phyloP scores from a whole-genome alignment of 2,888 invertebrate genomes.

The Troides aeacus region DNA sequence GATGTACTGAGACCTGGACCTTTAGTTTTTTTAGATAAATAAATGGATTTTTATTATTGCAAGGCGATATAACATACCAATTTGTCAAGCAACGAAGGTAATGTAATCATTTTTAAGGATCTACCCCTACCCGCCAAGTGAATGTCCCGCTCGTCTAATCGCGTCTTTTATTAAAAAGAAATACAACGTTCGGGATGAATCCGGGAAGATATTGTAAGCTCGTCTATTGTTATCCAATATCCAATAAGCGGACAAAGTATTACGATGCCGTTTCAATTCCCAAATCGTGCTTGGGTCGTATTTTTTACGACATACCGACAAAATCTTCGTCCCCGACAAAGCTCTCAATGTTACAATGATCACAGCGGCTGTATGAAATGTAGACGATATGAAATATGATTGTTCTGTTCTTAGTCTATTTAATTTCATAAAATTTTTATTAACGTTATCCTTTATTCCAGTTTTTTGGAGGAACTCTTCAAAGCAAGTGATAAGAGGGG shows the following conservation, averaged over 20 bases:
- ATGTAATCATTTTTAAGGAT: not conserved
- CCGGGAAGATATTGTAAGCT: conserved; percentile 16
- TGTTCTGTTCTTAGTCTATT: not conserved
- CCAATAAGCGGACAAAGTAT: conserved; percentile 15
- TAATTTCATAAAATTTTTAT: not conserved
- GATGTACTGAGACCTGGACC: too few relatives aligned
- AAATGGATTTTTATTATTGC: too few relatives aligned
- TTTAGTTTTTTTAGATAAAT: too few relatives aligned
- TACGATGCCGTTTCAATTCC: conserved; percentile 25
- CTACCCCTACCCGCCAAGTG: not conserved
- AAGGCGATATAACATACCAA: too few relatives aligned
- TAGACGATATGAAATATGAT: not conserved
- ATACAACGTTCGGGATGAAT: conserved; percentile 4
- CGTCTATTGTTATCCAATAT: conserved; percentile 26
- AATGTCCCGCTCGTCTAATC: not conserved
- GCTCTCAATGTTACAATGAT: conserved; percentile 9
- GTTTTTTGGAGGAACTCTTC: not conserved
- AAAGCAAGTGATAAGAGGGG: too few relatives aligned
- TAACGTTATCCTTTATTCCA: not conserved
- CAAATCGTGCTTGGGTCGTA: conserved; percentile 9
- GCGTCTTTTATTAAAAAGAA: not conserved
- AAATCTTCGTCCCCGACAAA: conserved; percentile 15
- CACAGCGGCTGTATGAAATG: not conserved
- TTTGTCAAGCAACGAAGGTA: too few relatives aligned
- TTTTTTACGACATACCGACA: conserved; percentile 24